Conservation (phyloP, 53 echinoderm and acorn worm genomes). For the Apostichopus leukothele region DNA sequence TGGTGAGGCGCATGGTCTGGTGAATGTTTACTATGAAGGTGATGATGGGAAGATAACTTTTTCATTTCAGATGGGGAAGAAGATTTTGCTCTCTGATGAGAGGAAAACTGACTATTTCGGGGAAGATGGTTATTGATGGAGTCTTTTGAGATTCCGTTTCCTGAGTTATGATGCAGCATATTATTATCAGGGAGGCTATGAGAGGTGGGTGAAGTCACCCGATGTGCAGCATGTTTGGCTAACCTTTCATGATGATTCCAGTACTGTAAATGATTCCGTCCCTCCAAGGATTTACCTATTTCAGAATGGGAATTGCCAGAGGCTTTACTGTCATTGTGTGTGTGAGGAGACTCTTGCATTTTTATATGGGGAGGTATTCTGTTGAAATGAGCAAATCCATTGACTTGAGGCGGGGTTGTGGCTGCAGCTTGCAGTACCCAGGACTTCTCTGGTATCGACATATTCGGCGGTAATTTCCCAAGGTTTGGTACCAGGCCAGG, state of each 20-base stretch:
- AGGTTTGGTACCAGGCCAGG: conserved; percentile 42
- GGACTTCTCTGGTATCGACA: conserved; percentile 18
- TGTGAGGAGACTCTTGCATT: conserved; percentile 29
- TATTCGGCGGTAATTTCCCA: neutral
- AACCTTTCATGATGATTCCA: conserved; percentile 39
- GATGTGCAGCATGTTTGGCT: conserved; percentile 24
- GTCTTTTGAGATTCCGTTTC: conserved; percentile 12
- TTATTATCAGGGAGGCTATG: conserved; percentile 36
- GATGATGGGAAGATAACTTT: conserved; percentile 20
- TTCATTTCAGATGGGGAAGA: conserved; percentile 37
- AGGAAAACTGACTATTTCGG: conserved; percentile 32
- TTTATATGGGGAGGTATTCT: neutral
- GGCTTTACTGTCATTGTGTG: conserved; percentile 26
- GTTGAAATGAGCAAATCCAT: conserved; percentile 31
- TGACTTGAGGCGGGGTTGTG: conserved; percentile 15
- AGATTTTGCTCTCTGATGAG: conserved; percentile 45
- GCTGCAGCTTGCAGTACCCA: conserved; percentile 13
- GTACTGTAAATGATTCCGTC: conserved; percentile 11
- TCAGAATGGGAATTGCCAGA: conserved; percentile 20
- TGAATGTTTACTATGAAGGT: neutral
- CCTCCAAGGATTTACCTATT: conserved; percentile 13
- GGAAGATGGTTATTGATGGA: neutral
- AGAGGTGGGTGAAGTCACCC: neutral
- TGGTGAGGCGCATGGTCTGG: conserved; percentile 63
- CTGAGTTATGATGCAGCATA: conserved; percentile 57